These are phyloP conservation scores for Lontra canadensis DNA, from an alignment of 2,113 vertebrate species.

Conservation along the genomic window DNA sequence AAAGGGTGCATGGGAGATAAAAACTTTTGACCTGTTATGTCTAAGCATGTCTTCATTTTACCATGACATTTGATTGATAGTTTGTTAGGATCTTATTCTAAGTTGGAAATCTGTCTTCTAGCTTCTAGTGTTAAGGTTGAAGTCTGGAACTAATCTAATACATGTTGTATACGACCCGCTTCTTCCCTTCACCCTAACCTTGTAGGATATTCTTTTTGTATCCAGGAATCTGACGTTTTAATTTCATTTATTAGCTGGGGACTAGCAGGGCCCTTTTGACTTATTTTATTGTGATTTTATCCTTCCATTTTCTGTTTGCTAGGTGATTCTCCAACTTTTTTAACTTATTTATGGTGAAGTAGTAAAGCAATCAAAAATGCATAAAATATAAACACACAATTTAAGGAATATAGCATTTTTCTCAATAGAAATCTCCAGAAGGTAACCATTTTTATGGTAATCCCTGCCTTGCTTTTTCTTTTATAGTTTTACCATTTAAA, in stretches of 20 bases:
- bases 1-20: not conserved
- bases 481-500: not conserved
- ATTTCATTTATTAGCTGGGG: not conserved
- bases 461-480: not conserved
- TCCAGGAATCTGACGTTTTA: not conserved
- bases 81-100: not conserved
- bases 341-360: not conserved
- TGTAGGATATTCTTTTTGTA: not conserved
- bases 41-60: constrained; percentile 14
- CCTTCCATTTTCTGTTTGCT: not conserved
- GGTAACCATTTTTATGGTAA: not conserved
- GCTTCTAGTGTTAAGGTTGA: not conserved
- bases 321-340: not conserved
- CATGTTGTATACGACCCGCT: not conserved
- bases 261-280: not conserved
- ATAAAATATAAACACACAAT: not conserved
- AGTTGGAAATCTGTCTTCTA: not conserved
- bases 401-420: constrained; percentile 9
- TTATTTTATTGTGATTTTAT: constrained; percentile 23
- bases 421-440: not conserved
- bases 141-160: not conserved
- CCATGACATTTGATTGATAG: not conserved
- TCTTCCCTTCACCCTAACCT: not conserved
- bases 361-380: not conserved
- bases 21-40: not conserved